Percentiles rank a stretch among this genome's conserved stretches.
phyloP scores from a whole-genome alignment of 2,797 vertebrate species.

The Astyanax mexicanus region DNA sequence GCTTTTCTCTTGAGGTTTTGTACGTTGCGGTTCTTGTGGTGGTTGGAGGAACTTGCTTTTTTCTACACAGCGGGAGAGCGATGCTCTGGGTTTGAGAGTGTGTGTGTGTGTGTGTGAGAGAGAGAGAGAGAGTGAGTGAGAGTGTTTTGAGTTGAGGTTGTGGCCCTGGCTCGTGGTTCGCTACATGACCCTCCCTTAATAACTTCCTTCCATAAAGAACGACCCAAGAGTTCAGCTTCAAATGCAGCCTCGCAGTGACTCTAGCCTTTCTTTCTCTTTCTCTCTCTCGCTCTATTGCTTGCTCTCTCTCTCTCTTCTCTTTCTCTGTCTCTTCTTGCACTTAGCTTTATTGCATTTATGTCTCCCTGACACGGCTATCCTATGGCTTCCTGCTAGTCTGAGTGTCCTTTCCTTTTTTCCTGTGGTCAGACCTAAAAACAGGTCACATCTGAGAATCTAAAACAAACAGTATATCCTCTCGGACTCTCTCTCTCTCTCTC shows the following conservation, averaged over 20 bases:
- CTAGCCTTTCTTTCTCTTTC: background rate
- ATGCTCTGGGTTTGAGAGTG: background rate
- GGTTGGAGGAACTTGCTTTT: background rate
- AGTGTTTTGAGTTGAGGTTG: constrained; percentile 26
- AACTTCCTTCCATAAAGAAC: constrained; percentile 60
- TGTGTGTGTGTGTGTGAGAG: background rate
- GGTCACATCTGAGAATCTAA: constrained; percentile 60
- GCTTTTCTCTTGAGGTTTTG: background rate
- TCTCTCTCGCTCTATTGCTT: background rate
- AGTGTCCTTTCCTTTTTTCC: constrained; percentile 35
- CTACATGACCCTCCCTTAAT: constrained; percentile 60
- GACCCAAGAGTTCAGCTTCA: constrained; percentile 43
- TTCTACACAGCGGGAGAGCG: background rate
- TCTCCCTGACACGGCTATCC: constrained; percentile 44
- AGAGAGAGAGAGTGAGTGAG: background rate
- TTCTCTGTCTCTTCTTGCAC: constrained; percentile 31
- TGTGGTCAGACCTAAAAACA: constrained; percentile 51
- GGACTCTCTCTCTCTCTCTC: constrained; percentile 16
- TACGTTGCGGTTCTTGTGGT: constrained; percentile 3
- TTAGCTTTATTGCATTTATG: constrained; percentile 43
- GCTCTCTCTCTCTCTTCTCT: constrained; percentile 34
- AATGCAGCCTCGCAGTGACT: constrained; percentile 29
- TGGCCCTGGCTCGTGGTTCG: constrained; percentile 48
- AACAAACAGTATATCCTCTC: constrained; percentile 60
- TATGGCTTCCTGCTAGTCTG: constrained; percentile 33